Evolutionary conservation across 2,888 invertebrate species (phyloP).

Genomic region (Pecten maximus): DNA sequence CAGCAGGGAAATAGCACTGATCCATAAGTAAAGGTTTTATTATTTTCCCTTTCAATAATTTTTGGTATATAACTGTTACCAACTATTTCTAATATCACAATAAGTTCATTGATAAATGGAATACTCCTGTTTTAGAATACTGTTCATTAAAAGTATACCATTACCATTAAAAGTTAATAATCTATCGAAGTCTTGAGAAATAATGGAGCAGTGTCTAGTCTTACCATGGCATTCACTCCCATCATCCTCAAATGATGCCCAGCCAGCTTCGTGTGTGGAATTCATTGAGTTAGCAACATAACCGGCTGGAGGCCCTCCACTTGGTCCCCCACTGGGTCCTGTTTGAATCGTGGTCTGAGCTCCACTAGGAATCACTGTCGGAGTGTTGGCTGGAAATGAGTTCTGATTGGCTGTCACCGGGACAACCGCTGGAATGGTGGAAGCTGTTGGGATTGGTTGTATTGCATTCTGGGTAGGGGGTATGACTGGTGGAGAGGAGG

Average conservation of each 20-base stretch:
- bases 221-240: conserved; percentile 64
- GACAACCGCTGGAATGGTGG: conserved; percentile 51
- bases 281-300: conserved; percentile 49
- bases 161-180: too few relatives aligned
- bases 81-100: too few relatives aligned
- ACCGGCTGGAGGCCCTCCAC: conserved; percentile 38
- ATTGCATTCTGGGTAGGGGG: conserved; percentile 36
- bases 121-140: too few relatives aligned
- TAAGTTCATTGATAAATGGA: too few relatives aligned
- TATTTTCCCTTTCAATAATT: too few relatives aligned
- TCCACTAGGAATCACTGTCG: conserved; percentile 46
- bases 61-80: too few relatives aligned
- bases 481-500: conserved; percentile 62
- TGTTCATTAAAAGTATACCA: too few relatives aligned
- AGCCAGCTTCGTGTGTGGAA: conserved; percentile 68
- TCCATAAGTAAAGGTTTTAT: too few relatives aligned
- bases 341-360: conserved; percentile 47
- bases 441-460: conserved; percentile 43
- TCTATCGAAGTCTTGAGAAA: too few relatives aligned
- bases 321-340: conserved; percentile 40
- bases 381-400: conserved; percentile 42
- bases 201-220: conserved; percentile 5
- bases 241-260: conserved; percentile 80
- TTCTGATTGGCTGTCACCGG: conserved; percentile 31
- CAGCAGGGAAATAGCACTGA: too few relatives aligned